Percentiles rank a stretch among this genome's conserved stretches.
These are phyloP conservation scores for Gonatopus flavifemur DNA, from an alignment of 1,140 invertebrate species.

Conservation along the genomic window DNA sequence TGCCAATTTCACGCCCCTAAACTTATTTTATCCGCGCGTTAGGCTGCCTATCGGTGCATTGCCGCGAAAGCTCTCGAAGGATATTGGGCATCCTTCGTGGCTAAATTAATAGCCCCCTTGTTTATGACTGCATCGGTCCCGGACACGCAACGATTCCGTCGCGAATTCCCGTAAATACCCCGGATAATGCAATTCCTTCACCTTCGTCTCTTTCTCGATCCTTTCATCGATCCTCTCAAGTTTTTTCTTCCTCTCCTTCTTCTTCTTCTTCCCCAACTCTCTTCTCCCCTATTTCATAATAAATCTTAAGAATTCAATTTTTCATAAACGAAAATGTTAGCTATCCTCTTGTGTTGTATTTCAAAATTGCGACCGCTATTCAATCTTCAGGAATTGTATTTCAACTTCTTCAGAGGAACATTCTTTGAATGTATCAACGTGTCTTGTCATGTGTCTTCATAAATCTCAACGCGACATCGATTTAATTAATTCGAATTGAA, in stretches of 20 bases:
- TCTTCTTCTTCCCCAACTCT: not conserved
- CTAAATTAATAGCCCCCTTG: slow-evolving; percentile 54
- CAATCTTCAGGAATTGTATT: too few relatives aligned
- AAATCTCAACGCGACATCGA: too few relatives aligned
- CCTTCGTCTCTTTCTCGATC: slow-evolving; percentile 3
- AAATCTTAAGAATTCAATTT: too few relatives aligned
- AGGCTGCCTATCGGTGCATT: slow-evolving; percentile 40
- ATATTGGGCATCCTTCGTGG: slow-evolving; percentile 53
- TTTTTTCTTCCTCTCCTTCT: not conserved
- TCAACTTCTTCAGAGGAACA: too few relatives aligned
- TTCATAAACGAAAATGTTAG: too few relatives aligned
- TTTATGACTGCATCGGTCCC: slow-evolving; percentile 48
- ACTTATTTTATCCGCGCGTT: slow-evolving; percentile 51
- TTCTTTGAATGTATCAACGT: too few relatives aligned
- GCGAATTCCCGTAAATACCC: slow-evolving; percentile 46
- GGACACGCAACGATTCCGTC: slow-evolving; percentile 54
- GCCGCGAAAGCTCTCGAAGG: slow-evolving; percentile 35
- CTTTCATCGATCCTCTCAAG: not conserved
- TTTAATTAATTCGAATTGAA: too few relatives aligned
- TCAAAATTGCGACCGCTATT: too few relatives aligned
- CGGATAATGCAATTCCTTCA: slow-evolving; percentile 36
- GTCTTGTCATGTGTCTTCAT: too few relatives aligned
- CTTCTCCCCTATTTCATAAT: not conserved
- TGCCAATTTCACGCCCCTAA: slow-evolving; percentile 59
- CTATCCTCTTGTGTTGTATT: too few relatives aligned